Base-by-base conservation (phyloP, 2,113 vertebrate genomes). In the Hippocampus comes region DNA sequence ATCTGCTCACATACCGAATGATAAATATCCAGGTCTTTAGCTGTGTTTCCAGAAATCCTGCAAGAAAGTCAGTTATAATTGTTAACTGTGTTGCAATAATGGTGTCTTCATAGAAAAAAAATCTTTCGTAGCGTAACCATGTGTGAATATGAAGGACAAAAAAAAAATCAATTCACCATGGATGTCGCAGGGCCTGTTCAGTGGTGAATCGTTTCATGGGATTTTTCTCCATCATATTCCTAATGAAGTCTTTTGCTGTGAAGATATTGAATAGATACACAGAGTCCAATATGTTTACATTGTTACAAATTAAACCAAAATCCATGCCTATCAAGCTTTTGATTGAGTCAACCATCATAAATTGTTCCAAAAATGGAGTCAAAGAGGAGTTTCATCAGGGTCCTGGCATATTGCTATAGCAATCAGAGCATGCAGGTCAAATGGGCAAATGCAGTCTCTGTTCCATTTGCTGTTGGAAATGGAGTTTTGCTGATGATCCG, bases 161-260 rank as follows among this genome's bases (percentile, higher is more conserved):
- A 11, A 17, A 17, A 5, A 38, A 38, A 38, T 38, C 34, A 73
- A 53, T 94, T 94, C 76, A 98, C 96, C 96, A 98, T 0, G 95
- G 94, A 82, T 98, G 96, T 60, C 74, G 63, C 82, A 98, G 86
- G 2, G 96, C 96, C 85, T 96, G 90, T 59, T 97, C 95, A 0
- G 95, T 96, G 74, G 88, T 94, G 72, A 94, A 96, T 64, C 96
- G 94, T 9, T 85, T 87, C 0, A n/a, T 88, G 0, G 96, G 94
- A 87, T 94, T 93, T 73, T 96, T 98, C 90, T 96, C 93, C 89
- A 98, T 91, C 63, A 98, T 76, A 18, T 95, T 95, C 23, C 88
- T 90, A 85, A 97, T 95, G 73, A 98, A 98, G 71, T 96, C 95
- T 87, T 97, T 98, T 69, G 96, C 96, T 98, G 89, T 79, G 57